Evolutionary conservation across 2,888 invertebrate species (phyloP), one percentile per base, ranked within the genome.

Genomic region (Nyleta sp.): DNA sequence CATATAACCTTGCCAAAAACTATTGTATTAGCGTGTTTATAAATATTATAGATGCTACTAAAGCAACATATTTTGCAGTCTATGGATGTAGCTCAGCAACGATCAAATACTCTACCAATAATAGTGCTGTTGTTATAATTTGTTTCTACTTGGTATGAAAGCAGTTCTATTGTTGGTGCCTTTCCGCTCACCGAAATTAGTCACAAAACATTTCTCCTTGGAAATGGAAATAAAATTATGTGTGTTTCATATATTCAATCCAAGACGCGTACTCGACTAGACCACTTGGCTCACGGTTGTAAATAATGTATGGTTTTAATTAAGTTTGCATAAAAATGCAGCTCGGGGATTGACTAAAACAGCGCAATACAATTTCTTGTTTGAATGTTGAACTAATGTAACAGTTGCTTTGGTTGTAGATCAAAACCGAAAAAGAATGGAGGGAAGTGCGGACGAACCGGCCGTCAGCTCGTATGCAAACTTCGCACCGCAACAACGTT

Each of bases 381-480:
- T 53, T 60, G 74, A 52, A 67, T 74, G 74, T 59, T 46, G 42
- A 74, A 67, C 74, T 67, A 53, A 59, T 59, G 74, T 67, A 67
- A 50, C 74, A 59, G 59, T 74, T 74, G 60, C 57, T 64, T 70
- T 50, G 50, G 57, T 70, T 57, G 62, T 76, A 75, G 52, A 68
- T 60, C 60, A 67, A 35, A 75, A 52, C 33, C 65, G 50, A 52
- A 55, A 64, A 76, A 75, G 68, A 75, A 68, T 15, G 35, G 17
- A 62, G 38, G 18, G 11, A 65, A 73, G 50, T 60, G 60, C 55
- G 35, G 68, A 68, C 40, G 68, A 67, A 52, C 55, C 31, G 71
- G 76, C 80, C 72, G 81, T 62, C 68, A 83, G 81, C 80, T 81
- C 82, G 79, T 80, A 79, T 80, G 73, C 80, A 78, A 78, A 80